phyloP scores from a whole-genome alignment of 23 tunicate species.

The Phallusia fumigata region DNA sequence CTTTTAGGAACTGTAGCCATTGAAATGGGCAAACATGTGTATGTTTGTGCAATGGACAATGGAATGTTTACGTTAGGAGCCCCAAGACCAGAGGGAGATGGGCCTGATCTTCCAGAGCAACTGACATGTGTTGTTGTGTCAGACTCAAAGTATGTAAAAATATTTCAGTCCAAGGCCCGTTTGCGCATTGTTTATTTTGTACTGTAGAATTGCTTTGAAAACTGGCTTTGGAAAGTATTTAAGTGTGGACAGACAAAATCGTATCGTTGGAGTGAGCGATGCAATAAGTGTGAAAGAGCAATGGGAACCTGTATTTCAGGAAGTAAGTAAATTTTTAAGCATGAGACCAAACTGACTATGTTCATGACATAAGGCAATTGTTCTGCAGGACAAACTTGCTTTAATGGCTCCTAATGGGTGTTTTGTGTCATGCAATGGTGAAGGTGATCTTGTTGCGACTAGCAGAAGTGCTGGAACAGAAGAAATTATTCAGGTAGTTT shows the following conservation, averaged over 20 bases:
- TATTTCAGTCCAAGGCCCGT: neutral
- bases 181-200: too few species aligned
- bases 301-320: slow-evolving; percentile 94
- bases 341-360: neutral
- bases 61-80: slow-evolving; percentile 92
- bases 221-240: slow-evolving; percentile 94
- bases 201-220: slow-evolving; percentile 75
- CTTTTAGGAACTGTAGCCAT: slow-evolving; percentile 52
- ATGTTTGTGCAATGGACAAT: slow-evolving; percentile 92
- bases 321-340: slow-evolving; percentile 16
- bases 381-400: slow-evolving; percentile 63
- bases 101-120: slow-evolving; percentile 92
- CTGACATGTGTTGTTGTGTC: slow-evolving; percentile 81
- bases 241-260: slow-evolving; percentile 59
- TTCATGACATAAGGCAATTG: too few species aligned
- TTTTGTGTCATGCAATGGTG: slow-evolving; percentile 74
- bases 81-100: slow-evolving; percentile 87
- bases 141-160: slow-evolving; percentile 50
- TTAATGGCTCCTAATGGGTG: slow-evolving; percentile 88
- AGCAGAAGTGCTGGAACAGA: slow-evolving; percentile 68
- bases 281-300: slow-evolving; percentile 93
- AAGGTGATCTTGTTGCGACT: slow-evolving; percentile 89
- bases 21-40: slow-evolving; percentile 95
- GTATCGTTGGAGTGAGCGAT: slow-evolving; percentile 86
- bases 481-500: slow-evolving; percentile 48